A percentile compares a stretch with the other conserved stretches of the same genome.
These are phyloP conservation scores for Myrmophylax atrothorax DNA, from an alignment of 2,113 vertebrate genomes.

Conservation along the genomic window DNA sequence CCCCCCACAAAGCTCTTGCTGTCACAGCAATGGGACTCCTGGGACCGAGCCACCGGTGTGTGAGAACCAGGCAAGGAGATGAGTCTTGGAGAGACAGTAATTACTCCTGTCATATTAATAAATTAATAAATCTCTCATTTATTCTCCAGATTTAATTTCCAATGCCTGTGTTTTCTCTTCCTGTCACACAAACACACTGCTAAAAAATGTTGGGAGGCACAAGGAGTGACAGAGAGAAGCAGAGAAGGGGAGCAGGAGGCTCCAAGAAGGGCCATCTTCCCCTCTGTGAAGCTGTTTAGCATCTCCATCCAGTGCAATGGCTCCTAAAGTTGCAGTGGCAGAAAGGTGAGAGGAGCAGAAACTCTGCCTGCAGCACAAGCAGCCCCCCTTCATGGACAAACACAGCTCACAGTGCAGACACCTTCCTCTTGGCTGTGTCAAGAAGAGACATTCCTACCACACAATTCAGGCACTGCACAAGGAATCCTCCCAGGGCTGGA, in stretches of 20 bases:
- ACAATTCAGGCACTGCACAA: background rate
- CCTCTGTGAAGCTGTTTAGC: background rate
- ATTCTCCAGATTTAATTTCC: slow-evolving; percentile 68
- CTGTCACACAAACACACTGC: background rate
- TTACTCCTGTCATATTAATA: slow-evolving; percentile 74
- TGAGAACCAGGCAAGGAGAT: slow-evolving; percentile 35
- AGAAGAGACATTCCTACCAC: background rate
- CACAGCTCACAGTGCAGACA: background rate
- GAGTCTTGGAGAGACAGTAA: slow-evolving; percentile 64
- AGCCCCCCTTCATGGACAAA: slow-evolving; percentile 40
- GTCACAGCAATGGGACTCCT: background rate
- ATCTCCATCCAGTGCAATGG: slow-evolving; percentile 23
- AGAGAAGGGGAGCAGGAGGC: background rate
- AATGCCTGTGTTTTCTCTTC: slow-evolving; percentile 23
- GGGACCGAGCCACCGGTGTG: background rate
- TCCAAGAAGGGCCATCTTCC: background rate
- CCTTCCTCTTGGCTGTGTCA: background rate
- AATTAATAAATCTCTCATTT: slow-evolving; percentile 57
- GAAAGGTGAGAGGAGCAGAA: slow-evolving; percentile 61
- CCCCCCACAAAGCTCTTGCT: background rate
- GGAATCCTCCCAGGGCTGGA: background rate
- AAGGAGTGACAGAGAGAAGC: background rate
- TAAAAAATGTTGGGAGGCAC: background rate
- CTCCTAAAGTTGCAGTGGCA: slow-evolving; percentile 46
- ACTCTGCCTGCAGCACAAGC: slow-evolving; percentile 25